Evolutionary conservation across 53 echinoderm and acorn worm genomes (phyloP).

Genomic region (Zoroaster sp.): DNA sequence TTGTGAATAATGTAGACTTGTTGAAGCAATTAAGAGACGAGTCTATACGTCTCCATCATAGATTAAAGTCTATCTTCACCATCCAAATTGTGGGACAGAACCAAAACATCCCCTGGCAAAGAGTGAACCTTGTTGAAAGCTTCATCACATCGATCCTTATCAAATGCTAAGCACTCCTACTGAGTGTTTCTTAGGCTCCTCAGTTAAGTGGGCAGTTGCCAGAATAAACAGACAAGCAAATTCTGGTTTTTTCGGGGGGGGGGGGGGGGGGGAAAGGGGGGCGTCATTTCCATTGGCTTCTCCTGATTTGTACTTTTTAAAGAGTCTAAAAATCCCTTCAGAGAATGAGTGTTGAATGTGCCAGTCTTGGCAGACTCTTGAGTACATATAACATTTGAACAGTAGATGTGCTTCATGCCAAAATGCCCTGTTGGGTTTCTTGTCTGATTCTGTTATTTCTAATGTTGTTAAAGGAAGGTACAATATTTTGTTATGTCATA

Average conservation of each 20-base stretch:
- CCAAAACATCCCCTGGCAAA: conserved; percentile 49
- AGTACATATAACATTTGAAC: too few species aligned
- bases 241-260: neutral
- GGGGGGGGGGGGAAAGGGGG: too few species aligned
- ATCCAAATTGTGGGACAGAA: conserved; percentile 8
- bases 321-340: neutral
- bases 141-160: neutral
- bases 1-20: neutral
- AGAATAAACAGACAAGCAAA: conserved; percentile 24
- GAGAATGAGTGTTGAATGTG: neutral
- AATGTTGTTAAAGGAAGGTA: too few species aligned
- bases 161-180: neutral
- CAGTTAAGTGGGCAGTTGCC: conserved; percentile 29
- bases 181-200: neutral
- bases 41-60: neutral
- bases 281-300: neutral
- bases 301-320: neutral
- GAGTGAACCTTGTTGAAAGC: conserved; percentile 5
- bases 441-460: too few species aligned
- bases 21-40: neutral
- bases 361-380: too few species aligned
- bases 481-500: too few species aligned
- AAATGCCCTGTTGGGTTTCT: too few species aligned
- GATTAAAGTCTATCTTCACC: neutral
- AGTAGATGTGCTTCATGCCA: too few species aligned